Evolutionary conservation across 1,140 invertebrate species (phyloP).

Genomic region (Heliothis subflexa): DNA sequence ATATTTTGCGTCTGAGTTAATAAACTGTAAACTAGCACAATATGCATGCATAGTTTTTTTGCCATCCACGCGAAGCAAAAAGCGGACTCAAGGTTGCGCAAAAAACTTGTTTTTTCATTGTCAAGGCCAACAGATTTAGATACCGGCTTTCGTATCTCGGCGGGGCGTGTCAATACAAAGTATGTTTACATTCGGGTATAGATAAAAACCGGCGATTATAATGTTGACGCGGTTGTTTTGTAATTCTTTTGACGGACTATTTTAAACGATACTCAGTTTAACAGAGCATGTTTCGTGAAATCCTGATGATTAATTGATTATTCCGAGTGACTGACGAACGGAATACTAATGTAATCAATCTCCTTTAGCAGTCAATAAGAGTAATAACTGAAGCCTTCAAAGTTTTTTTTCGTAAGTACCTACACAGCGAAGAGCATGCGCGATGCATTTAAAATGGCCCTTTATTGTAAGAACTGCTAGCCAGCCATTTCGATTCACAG

Average conservation of each 20-base stretch:
- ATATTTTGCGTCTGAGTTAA: constrained; percentile 14
- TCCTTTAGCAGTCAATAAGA: neutral
- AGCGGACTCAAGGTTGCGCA: constrained; percentile 71
- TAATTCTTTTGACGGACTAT: neutral
- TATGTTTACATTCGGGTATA: constrained; percentile 76
- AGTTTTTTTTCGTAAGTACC: constrained; percentile 4
- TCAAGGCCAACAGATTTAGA: constrained; percentile 84
- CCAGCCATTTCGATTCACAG: constrained; percentile 30
- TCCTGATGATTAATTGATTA: constrained; percentile 4
- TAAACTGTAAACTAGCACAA: constrained; percentile 38
- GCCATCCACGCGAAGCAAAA: constrained; percentile 58
- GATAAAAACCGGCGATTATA: constrained; percentile 73
- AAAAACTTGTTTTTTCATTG: constrained; percentile 83
- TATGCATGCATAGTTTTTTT: constrained; percentile 48
- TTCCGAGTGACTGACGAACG: neutral
- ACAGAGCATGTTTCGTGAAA: neutral
- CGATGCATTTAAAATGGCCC: constrained; percentile 33
- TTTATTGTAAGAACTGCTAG: constrained; percentile 1
- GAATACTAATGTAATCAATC: constrained; percentile 18
- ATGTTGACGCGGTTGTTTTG: constrained; percentile 51
- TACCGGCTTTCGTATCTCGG: constrained; percentile 79
- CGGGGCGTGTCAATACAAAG: constrained; percentile 76
- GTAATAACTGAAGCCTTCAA: constrained; percentile 14
- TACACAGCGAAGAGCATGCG: neutral
- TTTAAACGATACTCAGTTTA: neutral